Evolutionary conservation across 2,797 vertebrate species (phyloP).

Genomic region (Pipistrellus nathusii): DNA sequence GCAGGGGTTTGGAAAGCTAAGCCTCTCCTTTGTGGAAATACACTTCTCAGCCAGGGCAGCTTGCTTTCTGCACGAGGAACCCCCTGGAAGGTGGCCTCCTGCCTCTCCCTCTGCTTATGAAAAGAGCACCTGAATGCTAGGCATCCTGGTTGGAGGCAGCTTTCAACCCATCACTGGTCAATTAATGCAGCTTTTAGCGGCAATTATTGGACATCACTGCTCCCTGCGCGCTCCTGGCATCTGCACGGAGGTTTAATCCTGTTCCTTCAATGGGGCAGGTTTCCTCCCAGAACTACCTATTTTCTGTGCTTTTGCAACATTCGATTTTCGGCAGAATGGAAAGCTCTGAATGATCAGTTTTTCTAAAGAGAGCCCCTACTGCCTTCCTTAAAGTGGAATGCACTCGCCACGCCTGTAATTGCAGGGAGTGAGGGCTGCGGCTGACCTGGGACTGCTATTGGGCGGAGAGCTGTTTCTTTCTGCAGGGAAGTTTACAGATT

Average conservation of each 20-base stretch:
- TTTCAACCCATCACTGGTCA: conserved; percentile 82
- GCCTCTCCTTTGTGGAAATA: conserved; percentile 46
- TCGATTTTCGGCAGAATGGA: conserved; percentile 66
- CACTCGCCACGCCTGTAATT: conserved; percentile 50
- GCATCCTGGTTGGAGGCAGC: conserved; percentile 76
- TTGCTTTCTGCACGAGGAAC: conserved; percentile 69
- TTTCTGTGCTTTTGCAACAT: conserved; percentile 72
- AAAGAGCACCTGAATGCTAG: conserved; percentile 77
- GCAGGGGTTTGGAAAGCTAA: conserved; percentile 45
- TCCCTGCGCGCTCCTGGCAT: conserved; percentile 73
- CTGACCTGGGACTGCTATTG: conserved; percentile 57
- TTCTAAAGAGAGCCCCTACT: conserved; percentile 63
- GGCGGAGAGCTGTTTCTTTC: conserved; percentile 41
- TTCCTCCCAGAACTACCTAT: conserved; percentile 65
- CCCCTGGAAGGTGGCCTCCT: conserved; percentile 73
- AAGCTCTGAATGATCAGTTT: conserved; percentile 75
- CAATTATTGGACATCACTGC: conserved; percentile 82
- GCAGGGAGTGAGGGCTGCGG: neutral
- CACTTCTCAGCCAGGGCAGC: conserved; percentile 48
- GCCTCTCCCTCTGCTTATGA: conserved; percentile 68
- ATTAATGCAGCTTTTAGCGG: conserved; percentile 86
- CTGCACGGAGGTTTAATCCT: conserved; percentile 71
- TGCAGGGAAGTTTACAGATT: conserved; percentile 38
- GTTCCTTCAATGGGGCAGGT: conserved; percentile 68
- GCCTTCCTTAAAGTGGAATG: conserved; percentile 67